These are phyloP conservation scores for Antennarius maculatus DNA, from an alignment of 2,797 vertebrate genomes.

Conservation along the genomic window DNA sequence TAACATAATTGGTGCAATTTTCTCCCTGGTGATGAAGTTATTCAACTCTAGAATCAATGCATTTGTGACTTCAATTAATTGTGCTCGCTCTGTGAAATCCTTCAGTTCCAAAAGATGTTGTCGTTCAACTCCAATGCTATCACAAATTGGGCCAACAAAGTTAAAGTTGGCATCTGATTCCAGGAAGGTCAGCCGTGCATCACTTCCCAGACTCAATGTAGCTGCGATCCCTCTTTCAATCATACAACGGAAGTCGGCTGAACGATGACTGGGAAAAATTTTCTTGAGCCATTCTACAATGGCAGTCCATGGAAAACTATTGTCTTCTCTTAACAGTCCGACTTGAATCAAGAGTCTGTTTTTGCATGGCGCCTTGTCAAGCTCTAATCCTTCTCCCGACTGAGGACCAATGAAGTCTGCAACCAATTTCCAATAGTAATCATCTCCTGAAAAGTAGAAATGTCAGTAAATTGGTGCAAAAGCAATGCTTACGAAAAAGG, in stretches of 20 bases:
- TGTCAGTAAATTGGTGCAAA: neutral
- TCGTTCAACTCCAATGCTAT: constrained; percentile 81
- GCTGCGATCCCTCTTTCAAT: constrained; percentile 79
- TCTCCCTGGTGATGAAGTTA: constrained; percentile 77
- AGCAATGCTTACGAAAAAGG: neutral
- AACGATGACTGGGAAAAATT: constrained; percentile 70
- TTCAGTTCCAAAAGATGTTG: constrained; percentile 78
- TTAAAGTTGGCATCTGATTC: constrained; percentile 80
- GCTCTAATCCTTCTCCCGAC: constrained; percentile 69
- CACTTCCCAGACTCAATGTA: constrained; percentile 70
- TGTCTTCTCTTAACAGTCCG: constrained; percentile 81
- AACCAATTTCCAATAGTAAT: constrained; percentile 77
- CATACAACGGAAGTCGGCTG: constrained; percentile 79
- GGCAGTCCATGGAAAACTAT: constrained; percentile 75
- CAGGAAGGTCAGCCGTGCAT: constrained; percentile 71
- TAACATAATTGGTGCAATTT: constrained; percentile 74
- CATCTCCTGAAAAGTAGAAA: constrained; percentile 75
- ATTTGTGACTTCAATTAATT: constrained; percentile 80
- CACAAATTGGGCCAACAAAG: constrained; percentile 84
- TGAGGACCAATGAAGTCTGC: constrained; percentile 80
- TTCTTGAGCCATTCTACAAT: constrained; percentile 79
- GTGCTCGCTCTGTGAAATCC: constrained; percentile 79
- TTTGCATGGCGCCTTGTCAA: constrained; percentile 66
- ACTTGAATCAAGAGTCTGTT: constrained; percentile 82
- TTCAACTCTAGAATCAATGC: constrained; percentile 81